phyloP scores from a whole-genome alignment of 2,888 invertebrate species.

The Aphodius granarius region DNA sequence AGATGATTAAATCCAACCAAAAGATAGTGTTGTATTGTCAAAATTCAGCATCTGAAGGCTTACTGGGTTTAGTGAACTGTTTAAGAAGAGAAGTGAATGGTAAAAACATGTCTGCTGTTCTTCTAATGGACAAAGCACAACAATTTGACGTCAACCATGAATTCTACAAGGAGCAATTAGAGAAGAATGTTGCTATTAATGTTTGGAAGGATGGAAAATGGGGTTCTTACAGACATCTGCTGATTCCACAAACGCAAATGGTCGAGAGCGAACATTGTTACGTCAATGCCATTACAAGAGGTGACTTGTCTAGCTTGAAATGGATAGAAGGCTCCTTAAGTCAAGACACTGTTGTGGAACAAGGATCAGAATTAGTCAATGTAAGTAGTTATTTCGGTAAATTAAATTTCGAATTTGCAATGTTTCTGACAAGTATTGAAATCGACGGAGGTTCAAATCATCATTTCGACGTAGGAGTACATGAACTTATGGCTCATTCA shows the following conservation, averaged over 20 bases:
- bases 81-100: constrained; percentile 71
- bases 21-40: constrained; percentile 64
- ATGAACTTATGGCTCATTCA: too few relatives aligned
- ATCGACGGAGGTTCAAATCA: too few relatives aligned
- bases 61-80: constrained; percentile 88
- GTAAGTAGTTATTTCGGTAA: constrained; percentile 33
- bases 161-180: constrained; percentile 67
- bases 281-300: constrained; percentile 74
- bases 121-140: constrained; percentile 63
- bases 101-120: constrained; percentile 60
- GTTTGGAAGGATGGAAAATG: constrained; percentile 64
- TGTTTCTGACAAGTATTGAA: too few relatives aligned
- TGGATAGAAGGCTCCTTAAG: constrained; percentile 75
- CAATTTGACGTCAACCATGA: constrained; percentile 65
- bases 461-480: too few relatives aligned
- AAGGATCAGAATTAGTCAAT: constrained; percentile 32
- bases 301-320: constrained; percentile 83
- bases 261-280: constrained; percentile 68
- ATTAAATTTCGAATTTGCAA: too few relatives aligned
- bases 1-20: constrained; percentile 36
- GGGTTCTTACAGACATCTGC: constrained; percentile 81
- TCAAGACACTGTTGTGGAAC: constrained; percentile 28
- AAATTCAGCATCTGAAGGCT: constrained; percentile 73
- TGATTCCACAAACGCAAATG: constrained; percentile 58
- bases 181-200: constrained; percentile 78